Base-by-base conservation (phyloP, 2,797 vertebrate genomes). In the Pseudotriccus pelzelni region DNA sequence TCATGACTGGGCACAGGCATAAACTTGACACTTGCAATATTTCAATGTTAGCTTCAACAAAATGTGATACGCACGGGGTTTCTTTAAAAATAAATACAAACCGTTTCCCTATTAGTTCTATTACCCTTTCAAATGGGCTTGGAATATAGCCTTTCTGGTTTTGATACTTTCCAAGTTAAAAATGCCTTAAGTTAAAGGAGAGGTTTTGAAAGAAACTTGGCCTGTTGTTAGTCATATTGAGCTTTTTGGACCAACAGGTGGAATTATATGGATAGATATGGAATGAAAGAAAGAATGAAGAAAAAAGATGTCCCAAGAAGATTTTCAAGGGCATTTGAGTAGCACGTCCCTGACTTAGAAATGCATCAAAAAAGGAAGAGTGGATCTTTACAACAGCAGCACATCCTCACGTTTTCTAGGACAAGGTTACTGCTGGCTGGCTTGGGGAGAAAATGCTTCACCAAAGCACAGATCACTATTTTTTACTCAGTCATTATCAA, bases 41-140 rank as follows among this genome's bases (percentile, higher is more conserved):
- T 80, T 90, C 93, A 91, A 77, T 30, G 50, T 90, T 28, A 56
- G 67, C 87, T 96, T 52, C 66, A 63, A 76, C 87, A 93, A 75
- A 89, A 79, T 52, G 73, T 44, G 74, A 84, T 88, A 30, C 82
- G 79, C 67, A 27, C 49, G 32, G 43, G 21, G 25, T 24, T 89
- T 79, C 52, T 94, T 91, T 80, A 79, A 84, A 94, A 96, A 91
- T 8, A 87, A 87, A 72, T 25, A 60, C 39, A 73, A 86, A 83
- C 20, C 73, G 44, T 70, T 49, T 43, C 49, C 22, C 76, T 50
- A 14, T 74, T 79, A 84, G 72, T 64, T 84, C 68, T 67, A 46
- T 55, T 55, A 55, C 22, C 49, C 49, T 76, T 89, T 73, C 55
- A 87, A 41, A 93, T 66, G 27, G 94, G 52, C 37, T 78, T 53